These are phyloP conservation scores for Delphinus delphis DNA, from an alignment of 2,113 vertebrate species.

Conservation along the genomic window DNA sequence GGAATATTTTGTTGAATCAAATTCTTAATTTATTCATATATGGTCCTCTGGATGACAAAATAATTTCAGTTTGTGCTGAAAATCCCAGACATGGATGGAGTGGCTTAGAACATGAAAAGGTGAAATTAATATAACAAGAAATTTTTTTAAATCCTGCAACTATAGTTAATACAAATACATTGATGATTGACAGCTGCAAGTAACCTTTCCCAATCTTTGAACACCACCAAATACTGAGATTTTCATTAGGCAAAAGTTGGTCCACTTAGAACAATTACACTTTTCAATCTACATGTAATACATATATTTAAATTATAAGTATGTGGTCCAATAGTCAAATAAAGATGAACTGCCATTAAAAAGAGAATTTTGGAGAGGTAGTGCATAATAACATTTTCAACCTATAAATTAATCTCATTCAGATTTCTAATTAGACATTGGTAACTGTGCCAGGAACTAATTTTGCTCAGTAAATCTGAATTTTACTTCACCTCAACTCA, in stretches of 20 bases:
- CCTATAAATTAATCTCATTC: conserved; percentile 69
- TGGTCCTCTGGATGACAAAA: neutral
- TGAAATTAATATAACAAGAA: conserved; percentile 8
- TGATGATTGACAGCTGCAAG: neutral
- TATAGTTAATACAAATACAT: conserved; percentile 16
- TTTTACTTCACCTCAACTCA: conserved; percentile 55
- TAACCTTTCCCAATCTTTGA: neutral
- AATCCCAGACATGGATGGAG: neutral
- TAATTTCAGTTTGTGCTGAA: neutral
- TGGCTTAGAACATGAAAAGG: conserved; percentile 4
- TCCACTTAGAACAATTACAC: neutral
- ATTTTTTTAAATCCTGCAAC: neutral
- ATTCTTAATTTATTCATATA: conserved; percentile 22
- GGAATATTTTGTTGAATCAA: conserved; percentile 20
- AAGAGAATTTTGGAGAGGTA: conserved; percentile 54
- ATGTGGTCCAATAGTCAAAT: conserved; percentile 42
- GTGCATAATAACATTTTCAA: conserved; percentile 32
- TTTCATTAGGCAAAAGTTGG: neutral
- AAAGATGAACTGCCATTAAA: conserved; percentile 62
- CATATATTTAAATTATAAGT: conserved; percentile 10
- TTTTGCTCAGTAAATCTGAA: conserved; percentile 59
- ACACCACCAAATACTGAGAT: neutral
- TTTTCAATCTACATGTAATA: neutral
- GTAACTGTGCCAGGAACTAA: conserved; percentile 49
- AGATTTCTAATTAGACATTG: conserved; percentile 67